Evolutionary conservation across 2,113 vertebrate genomes (phyloP), one percentile per base, ranked within the genome.

Genomic region (Lepisosteus oculatus): DNA sequence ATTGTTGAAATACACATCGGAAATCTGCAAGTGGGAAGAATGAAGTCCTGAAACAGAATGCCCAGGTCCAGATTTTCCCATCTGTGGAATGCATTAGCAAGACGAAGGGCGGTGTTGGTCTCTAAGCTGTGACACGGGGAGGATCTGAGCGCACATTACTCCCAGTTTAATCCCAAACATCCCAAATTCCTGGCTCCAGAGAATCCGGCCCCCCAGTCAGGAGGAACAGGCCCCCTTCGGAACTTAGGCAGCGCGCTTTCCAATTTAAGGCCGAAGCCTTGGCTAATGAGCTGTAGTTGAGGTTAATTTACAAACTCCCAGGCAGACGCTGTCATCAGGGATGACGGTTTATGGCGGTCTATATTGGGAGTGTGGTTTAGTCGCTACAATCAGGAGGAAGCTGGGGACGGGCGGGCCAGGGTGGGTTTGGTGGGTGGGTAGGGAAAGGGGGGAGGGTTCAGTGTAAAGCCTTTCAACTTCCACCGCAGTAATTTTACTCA

Each of bases 261-360:
- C 89, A 89, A 90, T 93, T 92, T 91, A 83, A 79, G 77, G 83
- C 79, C 72, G 13, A 59, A 59, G 11, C 56, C 56, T 59, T n/a
- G n/a, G 90, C 89, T 92, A 92, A 91, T 90, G 89, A 90, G 89
- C 87, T 90, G 88, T 86, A 91, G 85, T 91, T 92, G 88, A 91
- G 90, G 90, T 91, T 87, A 90, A 89, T 86, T 90, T 89, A 85
- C 88, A 89, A 89, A 90, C 78, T 88, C 88, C 86, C 74, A 62
- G 86, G 84, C 89, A 72, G 76, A 86, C 84, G 90, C 90, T 92
- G 87, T 93, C 91, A 93, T 93, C 90, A 90, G 75, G 85, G 83
- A 87, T 84, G 80, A 87, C 86, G 89, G 90, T 92, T 93, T 92
- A 91, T 80, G 86, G 90, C 89, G 89, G 89, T 91, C 89, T 93